Percentiles rank a stretch among this genome's conserved stretches.
These are phyloP conservation scores for Dioctria rufipes DNA, from an alignment of 2,888 invertebrate species.

Conservation along the genomic window DNA sequence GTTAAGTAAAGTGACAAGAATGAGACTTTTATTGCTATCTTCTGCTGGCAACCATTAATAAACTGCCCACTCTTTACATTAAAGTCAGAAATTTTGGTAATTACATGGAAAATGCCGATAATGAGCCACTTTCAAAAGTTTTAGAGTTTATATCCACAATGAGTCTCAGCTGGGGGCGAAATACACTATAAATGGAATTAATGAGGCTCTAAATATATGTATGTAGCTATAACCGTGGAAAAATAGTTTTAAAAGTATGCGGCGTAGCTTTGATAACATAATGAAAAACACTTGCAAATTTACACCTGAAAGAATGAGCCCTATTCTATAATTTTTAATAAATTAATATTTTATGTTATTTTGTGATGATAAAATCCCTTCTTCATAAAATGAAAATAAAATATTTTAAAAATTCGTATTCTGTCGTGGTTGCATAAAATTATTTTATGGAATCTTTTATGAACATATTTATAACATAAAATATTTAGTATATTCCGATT, in stretches of 20 bases:
- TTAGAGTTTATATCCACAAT: neutral
- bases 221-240: neutral
- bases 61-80: slow-evolving; percentile 26
- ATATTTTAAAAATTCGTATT: too few relatives aligned
- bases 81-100: slow-evolving; percentile 28
- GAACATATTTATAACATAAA: too few relatives aligned
- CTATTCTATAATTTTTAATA: too few relatives aligned
- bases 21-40: slow-evolving; percentile 39
- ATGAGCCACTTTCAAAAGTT: slow-evolving; percentile 11
- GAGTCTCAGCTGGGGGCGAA: slow-evolving; percentile 1
- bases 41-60: slow-evolving; percentile 28
- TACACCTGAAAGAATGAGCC: too few relatives aligned
- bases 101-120: slow-evolving; percentile 37
- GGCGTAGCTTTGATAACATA: too few relatives aligned
- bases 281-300: too few relatives aligned
- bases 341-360: too few relatives aligned
- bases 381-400: too few relatives aligned
- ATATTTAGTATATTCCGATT: too few relatives aligned
- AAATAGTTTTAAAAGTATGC: neutral
- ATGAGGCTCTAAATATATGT: slow-evolving; percentile 13
- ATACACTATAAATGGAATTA: neutral
- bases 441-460: too few relatives aligned
- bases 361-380: too few relatives aligned
- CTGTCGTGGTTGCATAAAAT: too few relatives aligned
- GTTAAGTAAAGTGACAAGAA: slow-evolving; percentile 46